Evolutionary conservation across 1,140 invertebrate genomes (phyloP), one percentile per base, ranked within the genome.

Genomic region (Elymnias hypermnestra): DNA sequence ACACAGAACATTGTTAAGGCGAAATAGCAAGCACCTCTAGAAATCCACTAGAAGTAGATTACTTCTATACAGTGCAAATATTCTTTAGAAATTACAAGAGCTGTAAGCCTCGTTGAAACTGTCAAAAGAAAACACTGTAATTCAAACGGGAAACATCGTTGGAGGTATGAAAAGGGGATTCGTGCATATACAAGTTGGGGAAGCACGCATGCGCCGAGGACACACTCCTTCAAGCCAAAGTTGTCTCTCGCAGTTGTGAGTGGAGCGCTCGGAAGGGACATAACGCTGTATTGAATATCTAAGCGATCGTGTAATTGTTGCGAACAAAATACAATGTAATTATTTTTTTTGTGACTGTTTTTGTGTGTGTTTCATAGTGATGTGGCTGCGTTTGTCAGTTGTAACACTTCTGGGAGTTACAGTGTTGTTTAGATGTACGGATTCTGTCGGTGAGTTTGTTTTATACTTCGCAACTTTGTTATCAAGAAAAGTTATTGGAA

Each of bases 351-450:
- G 25, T 14, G 17, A 46, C 25, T 19, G 4, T 15, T 22, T 35
- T 22, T 9, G 7, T 35, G 29, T 13, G 28, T 35, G 41, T 22
- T 52, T 62, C 44, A 67, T 72, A 72, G 71, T 74, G 57, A 69
- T 69, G 75, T 77, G 69, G 60, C 50, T 40, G 28, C 53, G 45
- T 35, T 58, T 57, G 40, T 17, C 55, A 51, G 43, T 78, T 45
- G 38, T 77, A 45, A 55, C 70, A 59, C 53, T 75, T 53, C 47
- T 58, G 52, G 77, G 77, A 82, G 54, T 79, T 79, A 68, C 77
- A 83, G 75, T 83, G 75, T 65, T 77, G 59, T 77, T 77, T 42
- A 56, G 57, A 25, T 75, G 63, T 65, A 75, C 77, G 66, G 73
- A 79, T 59, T 83, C 77, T 36, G 70, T 83, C 38, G 77, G 77